A percentile compares a stretch with the other conserved stretches of the same genome.
Evolutionary conservation across 2,797 vertebrate genomes (phyloP).

Genomic region (Helostoma temminkii): DNA sequence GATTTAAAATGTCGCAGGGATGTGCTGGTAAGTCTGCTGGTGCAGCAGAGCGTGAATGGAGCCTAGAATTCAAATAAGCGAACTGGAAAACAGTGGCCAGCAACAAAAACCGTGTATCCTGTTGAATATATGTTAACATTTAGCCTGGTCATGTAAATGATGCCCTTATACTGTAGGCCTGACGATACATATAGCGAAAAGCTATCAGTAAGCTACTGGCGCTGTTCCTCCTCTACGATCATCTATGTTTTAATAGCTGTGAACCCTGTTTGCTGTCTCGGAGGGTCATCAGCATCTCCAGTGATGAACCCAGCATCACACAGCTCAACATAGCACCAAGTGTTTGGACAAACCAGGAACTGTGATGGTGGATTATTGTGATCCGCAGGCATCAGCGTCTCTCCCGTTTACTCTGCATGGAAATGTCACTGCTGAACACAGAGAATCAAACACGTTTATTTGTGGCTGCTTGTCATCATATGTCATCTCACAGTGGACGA

Average conservation of each 20-base stretch:
- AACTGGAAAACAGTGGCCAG: not conserved
- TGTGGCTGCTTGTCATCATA: conserved; percentile 44
- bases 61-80: not conserved
- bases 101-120: not conserved
- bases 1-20: conserved; percentile 75
- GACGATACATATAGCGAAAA: not conserved
- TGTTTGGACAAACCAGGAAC: conserved; percentile 21
- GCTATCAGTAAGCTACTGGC: conserved; percentile 8
- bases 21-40: conserved; percentile 71
- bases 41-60: conserved; percentile 10
- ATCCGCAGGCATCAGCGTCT: conserved; percentile 36
- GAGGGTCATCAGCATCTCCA: not conserved
- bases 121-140: not conserved
- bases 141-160: not conserved
- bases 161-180: conserved; percentile 30
- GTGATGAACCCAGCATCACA: not conserved
- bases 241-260: not conserved
- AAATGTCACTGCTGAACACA: conserved; percentile 54
- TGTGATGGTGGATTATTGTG: conserved; percentile 42
- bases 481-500: conserved; percentile 32
- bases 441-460: conserved; percentile 52
- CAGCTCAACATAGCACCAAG: not conserved
- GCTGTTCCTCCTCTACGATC: not conserved
- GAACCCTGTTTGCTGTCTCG: not conserved
- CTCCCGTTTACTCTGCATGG: conserved; percentile 8